Conservation (phyloP, 2,797 vertebrate species). For the Dallia pectoralis region DNA sequence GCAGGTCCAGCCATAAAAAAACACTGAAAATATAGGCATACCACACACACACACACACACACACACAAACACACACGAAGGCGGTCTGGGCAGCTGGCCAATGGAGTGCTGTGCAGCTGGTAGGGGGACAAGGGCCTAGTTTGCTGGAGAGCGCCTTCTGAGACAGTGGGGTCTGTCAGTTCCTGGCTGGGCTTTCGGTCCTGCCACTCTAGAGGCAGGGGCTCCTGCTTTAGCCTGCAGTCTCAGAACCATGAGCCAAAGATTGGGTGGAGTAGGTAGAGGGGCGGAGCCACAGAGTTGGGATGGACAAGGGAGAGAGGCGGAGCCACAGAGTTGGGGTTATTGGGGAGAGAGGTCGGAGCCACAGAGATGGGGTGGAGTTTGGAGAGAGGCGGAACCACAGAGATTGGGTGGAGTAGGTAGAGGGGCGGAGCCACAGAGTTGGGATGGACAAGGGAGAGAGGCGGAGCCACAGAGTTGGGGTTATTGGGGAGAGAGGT, state of each 20-base stretch:
- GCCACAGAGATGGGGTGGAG: too few relatives aligned
- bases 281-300: conserved; percentile 48
- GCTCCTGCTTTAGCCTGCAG: conserved; percentile 63
- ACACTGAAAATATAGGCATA: too few relatives aligned
- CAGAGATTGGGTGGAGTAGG: too few relatives aligned
- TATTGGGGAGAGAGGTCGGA: too few relatives aligned
- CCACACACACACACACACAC: background rate
- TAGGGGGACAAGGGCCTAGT: conserved; percentile 58
- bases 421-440: too few relatives aligned
- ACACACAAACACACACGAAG: conserved; percentile 36
- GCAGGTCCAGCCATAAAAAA: too few relatives aligned
- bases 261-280: too few relatives aligned
- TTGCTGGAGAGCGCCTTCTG: conserved; percentile 70
- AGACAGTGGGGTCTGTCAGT: conserved; percentile 63
- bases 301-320: conserved; percentile 45
- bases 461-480: too few relatives aligned
- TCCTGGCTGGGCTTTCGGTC: conserved; percentile 58
- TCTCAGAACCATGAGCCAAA: conserved; percentile 63
- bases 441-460: too few relatives aligned
- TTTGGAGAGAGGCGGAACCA: too few relatives aligned
- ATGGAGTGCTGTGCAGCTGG: conserved; percentile 64
- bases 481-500: too few relatives aligned
- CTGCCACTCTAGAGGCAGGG: conserved; percentile 63
- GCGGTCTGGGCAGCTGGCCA: conserved; percentile 65
- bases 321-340: conserved; percentile 71